phyloP scores from a whole-genome alignment of 2,888 invertebrate species.

The Drosophila setosimentum region DNA sequence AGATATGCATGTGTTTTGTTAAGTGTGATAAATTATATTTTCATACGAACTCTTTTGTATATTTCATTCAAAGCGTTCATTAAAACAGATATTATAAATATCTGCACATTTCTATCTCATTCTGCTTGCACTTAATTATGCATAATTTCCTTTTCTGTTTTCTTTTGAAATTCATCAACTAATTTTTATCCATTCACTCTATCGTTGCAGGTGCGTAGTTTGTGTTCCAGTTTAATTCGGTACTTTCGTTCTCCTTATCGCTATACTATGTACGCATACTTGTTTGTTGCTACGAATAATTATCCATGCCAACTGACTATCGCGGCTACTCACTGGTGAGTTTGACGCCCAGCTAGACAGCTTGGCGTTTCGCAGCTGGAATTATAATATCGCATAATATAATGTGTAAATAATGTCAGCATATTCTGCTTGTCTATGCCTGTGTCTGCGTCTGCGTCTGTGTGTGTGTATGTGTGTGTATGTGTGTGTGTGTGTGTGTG shows the following conservation, averaged over 20 bases:
- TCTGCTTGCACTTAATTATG: neutral
- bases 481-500: slow-evolving; percentile 32
- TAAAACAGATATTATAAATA: neutral
- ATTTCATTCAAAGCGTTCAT: neutral
- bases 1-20: neutral
- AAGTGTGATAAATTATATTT: neutral
- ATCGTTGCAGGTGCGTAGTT: slow-evolving; percentile 69
- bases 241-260: slow-evolving; percentile 37
- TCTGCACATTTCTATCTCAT: neutral
- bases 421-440: slow-evolving; percentile 5
- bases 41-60: neutral
- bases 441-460: slow-evolving; percentile 32
- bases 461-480: slow-evolving; percentile 14
- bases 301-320: slow-evolving; percentile 47
- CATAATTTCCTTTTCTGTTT: slow-evolving; percentile 14
- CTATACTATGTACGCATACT: slow-evolving; percentile 15
- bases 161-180: slow-evolving; percentile 33
- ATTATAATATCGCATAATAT: slow-evolving; percentile 64
- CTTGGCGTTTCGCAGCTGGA: slow-evolving; percentile 54
- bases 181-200: slow-evolving; percentile 47
- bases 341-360: slow-evolving; percentile 63
- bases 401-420: slow-evolving; percentile 64
- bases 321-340: slow-evolving; percentile 45
- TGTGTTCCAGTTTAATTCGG: slow-evolving; percentile 6
- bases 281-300: slow-evolving; percentile 31